Percentiles rank a stretch among this genome's conserved stretches.
phyloP scores from a whole-genome alignment of 2,113 vertebrate species.

The Salvator merianae region DNA sequence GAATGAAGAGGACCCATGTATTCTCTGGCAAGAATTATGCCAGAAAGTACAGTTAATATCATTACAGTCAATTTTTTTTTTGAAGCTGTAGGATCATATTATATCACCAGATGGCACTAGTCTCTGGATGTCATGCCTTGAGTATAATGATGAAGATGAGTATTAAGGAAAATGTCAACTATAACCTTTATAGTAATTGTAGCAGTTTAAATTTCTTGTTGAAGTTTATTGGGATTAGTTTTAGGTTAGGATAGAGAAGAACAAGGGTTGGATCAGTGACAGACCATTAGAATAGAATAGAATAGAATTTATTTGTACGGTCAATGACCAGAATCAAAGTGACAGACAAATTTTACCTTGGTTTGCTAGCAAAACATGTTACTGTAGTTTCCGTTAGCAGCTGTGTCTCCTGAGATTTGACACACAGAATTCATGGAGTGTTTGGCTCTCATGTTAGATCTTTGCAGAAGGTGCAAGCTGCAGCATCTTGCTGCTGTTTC shows the following conservation, averaged over 20 bases:
- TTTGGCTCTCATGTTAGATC: background rate
- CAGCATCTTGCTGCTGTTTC: background rate
- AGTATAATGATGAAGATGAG: background rate
- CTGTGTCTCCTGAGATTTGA: background rate
- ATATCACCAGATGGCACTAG: slow-evolving; percentile 51
- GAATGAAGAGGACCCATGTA: background rate
- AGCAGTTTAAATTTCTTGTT: background rate
- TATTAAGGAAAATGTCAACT: background rate
- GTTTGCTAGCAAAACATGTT: background rate
- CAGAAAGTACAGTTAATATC: background rate
- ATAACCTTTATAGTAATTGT: background rate
- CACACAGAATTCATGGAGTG: background rate
- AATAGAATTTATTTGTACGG: too few relatives aligned
- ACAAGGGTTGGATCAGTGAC: background rate
- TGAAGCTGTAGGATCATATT: background rate
- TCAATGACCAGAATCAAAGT: too few relatives aligned
- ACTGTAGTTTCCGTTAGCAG: background rate
- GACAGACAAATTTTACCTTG: background rate
- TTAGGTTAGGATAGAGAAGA: background rate
- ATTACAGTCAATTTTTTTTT: background rate
- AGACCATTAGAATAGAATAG: too few relatives aligned
- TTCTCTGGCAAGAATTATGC: background rate
- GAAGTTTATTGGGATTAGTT: background rate
- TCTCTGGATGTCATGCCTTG: background rate
- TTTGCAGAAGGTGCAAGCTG: background rate